phyloP scores from a whole-genome alignment of 2,888 invertebrate species.

The Clanis bilineata region DNA sequence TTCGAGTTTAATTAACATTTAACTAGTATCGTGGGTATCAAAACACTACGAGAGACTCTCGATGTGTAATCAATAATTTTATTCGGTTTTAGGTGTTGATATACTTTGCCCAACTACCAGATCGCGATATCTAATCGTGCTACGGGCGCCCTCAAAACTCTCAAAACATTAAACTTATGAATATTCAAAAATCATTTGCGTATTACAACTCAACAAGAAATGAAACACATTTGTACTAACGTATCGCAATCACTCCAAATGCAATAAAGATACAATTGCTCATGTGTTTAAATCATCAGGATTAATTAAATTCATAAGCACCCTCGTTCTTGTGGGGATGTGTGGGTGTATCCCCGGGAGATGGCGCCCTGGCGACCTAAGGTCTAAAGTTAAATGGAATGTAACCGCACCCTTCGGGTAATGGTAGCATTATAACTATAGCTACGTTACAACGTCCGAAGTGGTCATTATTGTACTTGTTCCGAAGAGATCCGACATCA shows the following conservation, averaged over 20 bases:
- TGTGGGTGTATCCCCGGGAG: constrained; percentile 20
- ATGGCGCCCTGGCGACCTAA: constrained; percentile 19
- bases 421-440: constrained; percentile 17
- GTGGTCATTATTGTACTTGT: constrained; percentile 12
- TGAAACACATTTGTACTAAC: background rate
- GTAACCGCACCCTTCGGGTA: constrained; percentile 22
- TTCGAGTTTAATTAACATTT: too few species aligned
- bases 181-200: too few species aligned
- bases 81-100: too few species aligned
- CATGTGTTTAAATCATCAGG: constrained; percentile 17
- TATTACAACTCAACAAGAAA: too few species aligned
- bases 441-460: constrained; percentile 8
- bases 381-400: constrained; percentile 25
- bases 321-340: constrained; percentile 21
- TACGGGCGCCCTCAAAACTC: too few species aligned
- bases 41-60: too few species aligned
- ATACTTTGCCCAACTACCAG: too few species aligned
- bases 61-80: too few species aligned
- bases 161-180: too few species aligned
- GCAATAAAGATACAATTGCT: constrained; percentile 15
- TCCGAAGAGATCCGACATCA: background rate
- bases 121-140: too few species aligned
- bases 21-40: too few species aligned
- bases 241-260: constrained; percentile 14
- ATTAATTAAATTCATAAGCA: constrained; percentile 26